Conservation (phyloP, 2,113 vertebrate species). For the Mus spicilegus region DNA sequence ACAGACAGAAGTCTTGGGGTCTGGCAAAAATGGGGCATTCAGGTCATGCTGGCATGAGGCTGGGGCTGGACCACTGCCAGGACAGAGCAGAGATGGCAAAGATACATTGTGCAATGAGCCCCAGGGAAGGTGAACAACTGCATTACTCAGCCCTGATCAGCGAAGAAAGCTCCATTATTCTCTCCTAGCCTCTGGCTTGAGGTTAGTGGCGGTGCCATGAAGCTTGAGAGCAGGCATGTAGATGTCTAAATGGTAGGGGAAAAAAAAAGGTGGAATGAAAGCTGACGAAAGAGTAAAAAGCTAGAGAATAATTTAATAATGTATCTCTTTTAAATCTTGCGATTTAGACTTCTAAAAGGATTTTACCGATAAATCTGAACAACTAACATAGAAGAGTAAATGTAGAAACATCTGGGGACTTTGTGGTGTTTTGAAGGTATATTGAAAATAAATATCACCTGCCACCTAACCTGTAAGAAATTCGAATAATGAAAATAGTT, state of each 20-base stretch:
- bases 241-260: not conserved
- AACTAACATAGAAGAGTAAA: not conserved
- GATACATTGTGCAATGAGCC: not conserved
- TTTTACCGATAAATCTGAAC: not conserved
- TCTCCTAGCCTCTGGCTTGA: slow-evolving; percentile 47
- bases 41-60: slow-evolving; percentile 32
- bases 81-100: not conserved
- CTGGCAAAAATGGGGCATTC: slow-evolving; percentile 31
- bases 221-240: not conserved
- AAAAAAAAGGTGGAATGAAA: not conserved
- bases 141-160: slow-evolving; percentile 63
- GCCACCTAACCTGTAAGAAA: slow-evolving; percentile 12
- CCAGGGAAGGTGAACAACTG: not conserved
- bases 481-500: not conserved
- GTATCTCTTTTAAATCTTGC: slow-evolving; percentile 28
- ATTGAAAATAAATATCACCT: not conserved
- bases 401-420: not conserved
- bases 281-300: slow-evolving; percentile 1
- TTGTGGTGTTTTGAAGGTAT: not conserved
- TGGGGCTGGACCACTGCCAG: slow-evolving; percentile 41
- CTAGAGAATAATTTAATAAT: not conserved
- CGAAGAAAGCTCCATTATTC: slow-evolving; percentile 68
- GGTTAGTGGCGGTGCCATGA: slow-evolving; percentile 41
- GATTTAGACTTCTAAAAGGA: not conserved
- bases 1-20: slow-evolving; percentile 21